Evolutionary conservation across 2,797 vertebrate genomes (phyloP).

Genomic region (Catamblyrhynchus diadema): DNA sequence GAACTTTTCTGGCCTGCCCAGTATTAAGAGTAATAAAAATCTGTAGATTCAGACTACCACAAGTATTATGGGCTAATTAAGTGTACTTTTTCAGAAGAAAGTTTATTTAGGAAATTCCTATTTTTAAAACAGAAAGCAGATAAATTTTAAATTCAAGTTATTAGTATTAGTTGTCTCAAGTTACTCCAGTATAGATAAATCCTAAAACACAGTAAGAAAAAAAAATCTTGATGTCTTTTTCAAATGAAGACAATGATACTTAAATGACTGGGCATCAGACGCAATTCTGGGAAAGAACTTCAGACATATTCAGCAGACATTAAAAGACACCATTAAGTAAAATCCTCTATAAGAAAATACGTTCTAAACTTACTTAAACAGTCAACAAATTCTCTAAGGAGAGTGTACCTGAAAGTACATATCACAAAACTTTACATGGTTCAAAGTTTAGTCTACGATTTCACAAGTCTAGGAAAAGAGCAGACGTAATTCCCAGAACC

Average conservation of each 20-base stretch:
- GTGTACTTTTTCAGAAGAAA: not conserved
- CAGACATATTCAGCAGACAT: not conserved
- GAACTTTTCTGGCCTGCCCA: accelerated
- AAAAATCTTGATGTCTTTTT: not conserved
- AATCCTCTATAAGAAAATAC: not conserved
- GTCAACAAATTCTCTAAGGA: not conserved
- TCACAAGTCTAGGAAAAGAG: not conserved
- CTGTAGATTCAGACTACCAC: not conserved
- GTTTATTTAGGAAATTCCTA: not conserved
- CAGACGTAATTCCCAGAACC: not conserved
- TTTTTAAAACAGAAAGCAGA: not conserved
- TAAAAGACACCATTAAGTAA: not conserved
- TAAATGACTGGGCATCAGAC: not conserved
- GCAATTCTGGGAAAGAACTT: not conserved
- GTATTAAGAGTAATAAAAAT: not conserved
- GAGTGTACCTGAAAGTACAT: not conserved
- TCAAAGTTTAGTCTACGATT: not conserved
- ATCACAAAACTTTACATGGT: not conserved
- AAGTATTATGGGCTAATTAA: not conserved
- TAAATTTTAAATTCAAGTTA: not conserved
- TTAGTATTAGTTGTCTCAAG: not conserved
- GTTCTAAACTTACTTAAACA: not conserved
- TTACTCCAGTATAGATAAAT: not conserved
- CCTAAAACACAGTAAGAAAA: not conserved
- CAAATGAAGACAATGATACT: not conserved